phyloP scores from a whole-genome alignment of 64 coral and sea anemone species.

The Stichodactyla helianthus region DNA sequence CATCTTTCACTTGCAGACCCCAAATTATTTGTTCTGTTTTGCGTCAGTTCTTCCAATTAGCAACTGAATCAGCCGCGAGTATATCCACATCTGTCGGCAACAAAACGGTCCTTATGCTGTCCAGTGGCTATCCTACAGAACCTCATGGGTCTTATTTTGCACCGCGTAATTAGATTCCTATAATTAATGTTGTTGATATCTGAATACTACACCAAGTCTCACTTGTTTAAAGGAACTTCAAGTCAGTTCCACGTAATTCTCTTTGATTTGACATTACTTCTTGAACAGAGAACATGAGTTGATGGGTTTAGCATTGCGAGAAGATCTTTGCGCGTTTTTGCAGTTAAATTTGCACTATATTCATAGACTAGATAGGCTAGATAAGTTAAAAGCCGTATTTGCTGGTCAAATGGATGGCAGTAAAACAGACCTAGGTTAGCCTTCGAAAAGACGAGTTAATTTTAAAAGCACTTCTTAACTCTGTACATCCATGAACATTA shows the following conservation, averaged over 20 bases:
- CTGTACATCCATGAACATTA: no score
- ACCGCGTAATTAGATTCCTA: neutral
- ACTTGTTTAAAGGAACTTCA: neutral
- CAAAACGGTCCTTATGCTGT: neutral
- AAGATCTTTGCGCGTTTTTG: neutral
- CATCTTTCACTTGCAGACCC: slow-evolving; percentile 3
- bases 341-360: neutral
- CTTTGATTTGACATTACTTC: neutral
- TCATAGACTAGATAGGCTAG: neutral
- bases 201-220: neutral
- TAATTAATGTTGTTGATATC: neutral
- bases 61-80: neutral
- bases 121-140: neutral
- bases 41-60: neutral
- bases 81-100: neutral
- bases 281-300: neutral
- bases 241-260: neutral
- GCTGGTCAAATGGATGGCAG: slow-evolving; percentile 4
- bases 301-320: neutral
- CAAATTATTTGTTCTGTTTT: neutral
- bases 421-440: neutral
- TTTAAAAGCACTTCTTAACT: neutral
- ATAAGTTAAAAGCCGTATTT: neutral
- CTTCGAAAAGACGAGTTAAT: neutral
- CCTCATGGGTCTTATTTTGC: neutral